Percentiles rank a stretch among this genome's conserved stretches.
These are phyloP conservation scores for Baryphthengus martii DNA, from an alignment of 2,113 vertebrate genomes.

Conservation along the genomic window DNA sequence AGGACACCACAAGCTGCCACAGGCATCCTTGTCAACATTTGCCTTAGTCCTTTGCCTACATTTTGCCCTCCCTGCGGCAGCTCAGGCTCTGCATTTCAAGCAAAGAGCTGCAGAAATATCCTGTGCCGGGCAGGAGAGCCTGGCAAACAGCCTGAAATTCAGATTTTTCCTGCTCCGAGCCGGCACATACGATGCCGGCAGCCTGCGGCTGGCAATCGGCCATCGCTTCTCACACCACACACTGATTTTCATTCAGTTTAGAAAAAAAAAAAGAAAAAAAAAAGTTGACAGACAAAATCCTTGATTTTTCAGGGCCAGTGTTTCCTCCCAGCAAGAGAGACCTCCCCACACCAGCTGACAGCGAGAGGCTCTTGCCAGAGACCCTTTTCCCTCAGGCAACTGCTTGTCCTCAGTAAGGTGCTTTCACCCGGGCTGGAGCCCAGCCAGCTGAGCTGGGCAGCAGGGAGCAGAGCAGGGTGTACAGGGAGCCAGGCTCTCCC, in stretches of 20 bases:
- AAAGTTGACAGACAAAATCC: neutral
- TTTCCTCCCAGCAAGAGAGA: neutral
- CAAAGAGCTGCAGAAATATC: neutral
- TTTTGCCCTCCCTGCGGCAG: neutral
- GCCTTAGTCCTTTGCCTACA: neutral
- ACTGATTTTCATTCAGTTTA: neutral
- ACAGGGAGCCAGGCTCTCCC: neutral
- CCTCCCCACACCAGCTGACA: neutral
- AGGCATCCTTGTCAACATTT: neutral
- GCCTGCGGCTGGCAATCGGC: neutral
- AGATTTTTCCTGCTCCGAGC: neutral
- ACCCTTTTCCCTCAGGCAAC: accelerated
- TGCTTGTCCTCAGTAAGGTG: neutral
- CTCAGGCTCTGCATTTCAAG: neutral
- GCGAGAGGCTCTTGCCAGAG: neutral
- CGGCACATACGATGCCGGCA: neutral
- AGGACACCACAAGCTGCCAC: neutral
- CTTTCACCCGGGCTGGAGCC: neutral
- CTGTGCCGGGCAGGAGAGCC: accelerated
- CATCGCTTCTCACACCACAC: accelerated
- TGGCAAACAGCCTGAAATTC: neutral
- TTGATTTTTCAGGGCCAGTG: neutral
- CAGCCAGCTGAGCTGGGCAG: neutral
- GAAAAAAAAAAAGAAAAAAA: neutral
- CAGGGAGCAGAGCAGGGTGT: neutral